Percentiles rank a stretch among this genome's conserved stretches.
Conservation (phyloP, 2,888 invertebrate species). For the Aporophyla lueneburgensis region DNA sequence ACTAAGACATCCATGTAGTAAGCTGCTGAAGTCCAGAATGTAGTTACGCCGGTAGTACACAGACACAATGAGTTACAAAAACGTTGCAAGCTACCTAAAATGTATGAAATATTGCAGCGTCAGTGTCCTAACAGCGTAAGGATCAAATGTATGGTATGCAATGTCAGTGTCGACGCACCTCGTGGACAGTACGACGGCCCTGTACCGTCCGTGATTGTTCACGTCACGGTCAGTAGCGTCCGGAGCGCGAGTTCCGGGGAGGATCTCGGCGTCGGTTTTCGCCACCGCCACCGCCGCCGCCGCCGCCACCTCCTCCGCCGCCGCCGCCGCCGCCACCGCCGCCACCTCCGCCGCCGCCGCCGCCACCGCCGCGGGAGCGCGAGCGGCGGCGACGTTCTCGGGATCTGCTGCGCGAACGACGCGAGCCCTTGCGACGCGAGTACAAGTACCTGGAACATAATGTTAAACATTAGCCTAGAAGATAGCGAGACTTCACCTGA, state of each 20-base stretch:
- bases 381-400: slow-evolving; percentile 91
- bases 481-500: not conserved
- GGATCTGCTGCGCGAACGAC: slow-evolving; percentile 82
- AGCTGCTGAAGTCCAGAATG: not conserved
- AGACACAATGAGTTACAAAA: not conserved
- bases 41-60: slow-evolving; percentile 1
- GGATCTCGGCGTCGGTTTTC: slow-evolving; percentile 87
- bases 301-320: slow-evolving; percentile 8
- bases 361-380: slow-evolving; percentile 84
- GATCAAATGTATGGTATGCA: not conserved
- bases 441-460: slow-evolving; percentile 91
- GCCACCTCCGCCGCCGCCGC: slow-evolving; percentile 4
- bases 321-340: slow-evolving; percentile 11
- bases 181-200: slow-evolving; percentile 13
- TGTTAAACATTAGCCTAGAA: not conserved
- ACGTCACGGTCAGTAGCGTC: slow-evolving; percentile 84
- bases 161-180: slow-evolving; percentile 26
- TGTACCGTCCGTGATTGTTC: not conserved
- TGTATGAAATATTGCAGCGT: not conserved
- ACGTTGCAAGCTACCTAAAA: not conserved
- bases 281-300: slow-evolving; percentile 46
- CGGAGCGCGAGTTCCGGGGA: slow-evolving; percentile 90
- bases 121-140: not conserved
- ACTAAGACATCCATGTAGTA: not conserved
- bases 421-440: slow-evolving; percentile 92